Percentiles rank a stretch among this genome's conserved stretches.
These are phyloP conservation scores for Neopelma chrysocephalum DNA, from an alignment of 2,797 vertebrate species.

Conservation along the genomic window DNA sequence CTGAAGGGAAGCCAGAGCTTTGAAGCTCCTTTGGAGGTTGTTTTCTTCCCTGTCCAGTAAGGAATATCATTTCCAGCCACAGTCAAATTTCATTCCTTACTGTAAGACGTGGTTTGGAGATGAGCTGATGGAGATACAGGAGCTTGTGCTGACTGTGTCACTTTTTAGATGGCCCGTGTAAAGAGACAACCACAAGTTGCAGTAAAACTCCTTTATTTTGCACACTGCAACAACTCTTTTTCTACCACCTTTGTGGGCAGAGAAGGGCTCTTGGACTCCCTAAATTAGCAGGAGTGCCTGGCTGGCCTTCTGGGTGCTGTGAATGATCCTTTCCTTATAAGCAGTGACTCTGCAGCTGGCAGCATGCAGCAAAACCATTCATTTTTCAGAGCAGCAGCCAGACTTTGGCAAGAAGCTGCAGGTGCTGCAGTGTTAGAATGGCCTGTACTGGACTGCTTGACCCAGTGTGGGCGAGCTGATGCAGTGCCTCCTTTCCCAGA, in stretches of 20 bases:
- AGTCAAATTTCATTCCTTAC: background rate
- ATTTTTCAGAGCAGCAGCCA: slow-evolving; percentile 26
- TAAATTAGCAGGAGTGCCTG: background rate
- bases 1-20: background rate
- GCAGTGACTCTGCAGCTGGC: slow-evolving; percentile 30
- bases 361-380: background rate
- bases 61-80: background rate
- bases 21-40: background rate
- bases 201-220: background rate
- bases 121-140: background rate
- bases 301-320: background rate
- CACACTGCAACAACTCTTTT: background rate
- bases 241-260: background rate
- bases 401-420: background rate
- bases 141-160: background rate
- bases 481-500: background rate
- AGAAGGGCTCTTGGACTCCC: background rate
- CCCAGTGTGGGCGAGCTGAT: background rate
- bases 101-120: background rate
- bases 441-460: background rate
- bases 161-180: background rate
- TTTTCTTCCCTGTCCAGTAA: background rate
- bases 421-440: background rate
- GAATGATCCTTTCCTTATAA: slow-evolving; percentile 27
- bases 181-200: background rate